These are phyloP conservation scores for Microcebus tavaratra DNA, from an alignment of 2,113 vertebrate species.

Conservation along the genomic window DNA sequence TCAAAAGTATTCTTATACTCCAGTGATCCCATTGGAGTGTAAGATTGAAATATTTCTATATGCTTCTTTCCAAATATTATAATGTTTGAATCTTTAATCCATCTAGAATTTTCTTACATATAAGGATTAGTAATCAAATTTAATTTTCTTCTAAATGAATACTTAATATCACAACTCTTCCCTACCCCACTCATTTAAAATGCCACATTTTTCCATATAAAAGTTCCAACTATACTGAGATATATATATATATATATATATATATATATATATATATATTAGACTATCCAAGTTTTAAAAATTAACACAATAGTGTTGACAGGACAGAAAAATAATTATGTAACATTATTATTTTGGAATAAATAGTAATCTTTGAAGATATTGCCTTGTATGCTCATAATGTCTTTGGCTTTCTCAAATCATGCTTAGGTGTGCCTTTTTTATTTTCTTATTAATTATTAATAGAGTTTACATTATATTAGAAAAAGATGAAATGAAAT, in stretches of 20 bases:
- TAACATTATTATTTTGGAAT: conserved; percentile 17
- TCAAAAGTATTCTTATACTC: not conserved
- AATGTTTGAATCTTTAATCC: not conserved
- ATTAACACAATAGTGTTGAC: not conserved
- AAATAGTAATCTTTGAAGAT: not conserved
- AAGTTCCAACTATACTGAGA: not conserved
- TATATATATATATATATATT: not conserved
- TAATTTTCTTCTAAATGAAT: conserved; percentile 26
- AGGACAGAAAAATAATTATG: not conserved
- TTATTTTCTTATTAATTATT: not conserved
- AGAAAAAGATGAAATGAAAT: not conserved
- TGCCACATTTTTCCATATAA: not conserved
- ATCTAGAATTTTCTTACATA: not conserved
- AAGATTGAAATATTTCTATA: not conserved
- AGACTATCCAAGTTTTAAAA: not conserved
- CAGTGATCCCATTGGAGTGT: not conserved
- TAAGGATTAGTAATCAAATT: not conserved
- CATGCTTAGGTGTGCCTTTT: not conserved
- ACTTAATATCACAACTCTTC: not conserved
- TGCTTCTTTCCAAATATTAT: not conserved
- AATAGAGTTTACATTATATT: not conserved
- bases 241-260: not conserved
- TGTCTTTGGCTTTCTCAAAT: not conserved
- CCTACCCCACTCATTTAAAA: not conserved
- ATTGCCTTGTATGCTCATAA: not conserved